A percentile compares a stretch with the other conserved stretches of the same genome.
These are phyloP conservation scores for Hydrolagus colliei DNA, from an alignment of 2,797 vertebrate genomes.

Conservation along the genomic window DNA sequence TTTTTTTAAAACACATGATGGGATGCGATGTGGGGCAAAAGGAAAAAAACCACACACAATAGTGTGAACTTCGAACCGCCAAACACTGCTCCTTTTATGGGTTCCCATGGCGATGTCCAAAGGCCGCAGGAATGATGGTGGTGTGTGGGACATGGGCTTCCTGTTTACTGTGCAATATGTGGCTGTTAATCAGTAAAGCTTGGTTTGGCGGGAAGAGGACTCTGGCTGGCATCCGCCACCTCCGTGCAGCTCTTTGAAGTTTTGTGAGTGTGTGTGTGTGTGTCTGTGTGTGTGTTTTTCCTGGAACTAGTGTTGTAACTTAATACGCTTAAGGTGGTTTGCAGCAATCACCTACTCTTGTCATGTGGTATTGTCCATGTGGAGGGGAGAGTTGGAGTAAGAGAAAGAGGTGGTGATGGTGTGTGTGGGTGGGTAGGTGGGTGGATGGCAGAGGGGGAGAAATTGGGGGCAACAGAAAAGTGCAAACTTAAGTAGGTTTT, in stretches of 20 bases:
- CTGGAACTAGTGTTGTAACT: background rate
- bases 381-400: too few relatives aligned
- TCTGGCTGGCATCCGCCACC: background rate
- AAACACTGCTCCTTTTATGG: constrained; percentile 26
- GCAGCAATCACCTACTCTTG: background rate
- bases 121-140: background rate
- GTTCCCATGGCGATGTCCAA: constrained; percentile 18
- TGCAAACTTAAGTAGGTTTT: too few relatives aligned
- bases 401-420: too few relatives aligned
- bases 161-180: background rate
- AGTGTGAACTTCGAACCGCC: constrained; percentile 8
- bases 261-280: too few relatives aligned
- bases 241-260: background rate
- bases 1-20: too few relatives aligned
- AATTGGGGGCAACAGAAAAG: too few relatives aligned
- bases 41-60: too few relatives aligned
- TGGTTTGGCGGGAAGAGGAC: constrained; percentile 22
- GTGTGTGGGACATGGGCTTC: background rate
- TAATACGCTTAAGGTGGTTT: background rate
- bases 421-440: too few relatives aligned
- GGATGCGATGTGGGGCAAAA: too few relatives aligned
- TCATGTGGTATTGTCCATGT: background rate
- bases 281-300: background rate
- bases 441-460: too few relatives aligned
- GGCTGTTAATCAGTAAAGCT: background rate